Percentiles rank a stretch among this genome's conserved stretches.
Conservation (phyloP, 1,140 invertebrate species). For the Cydia amplana region DNA sequence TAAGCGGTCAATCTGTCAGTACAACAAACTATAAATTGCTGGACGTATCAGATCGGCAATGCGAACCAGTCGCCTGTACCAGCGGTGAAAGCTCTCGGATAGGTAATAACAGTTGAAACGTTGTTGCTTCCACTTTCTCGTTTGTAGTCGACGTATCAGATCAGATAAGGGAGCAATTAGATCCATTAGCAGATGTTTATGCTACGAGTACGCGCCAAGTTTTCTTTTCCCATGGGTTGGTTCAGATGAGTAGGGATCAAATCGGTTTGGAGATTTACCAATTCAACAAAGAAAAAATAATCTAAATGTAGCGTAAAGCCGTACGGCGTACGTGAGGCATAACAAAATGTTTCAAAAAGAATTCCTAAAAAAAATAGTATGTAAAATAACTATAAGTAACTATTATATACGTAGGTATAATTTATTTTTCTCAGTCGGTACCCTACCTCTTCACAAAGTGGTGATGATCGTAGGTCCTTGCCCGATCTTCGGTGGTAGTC, state of each 20-base stretch:
- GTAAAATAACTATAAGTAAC: no score
- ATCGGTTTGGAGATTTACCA: no score
- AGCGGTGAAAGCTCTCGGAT: slow-evolving; percentile 8
- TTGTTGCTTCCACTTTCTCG: slow-evolving; percentile 35
- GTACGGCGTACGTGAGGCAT: no score
- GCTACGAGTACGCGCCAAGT: background rate
- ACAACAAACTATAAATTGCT: slow-evolving; percentile 26
- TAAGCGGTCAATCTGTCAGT: slow-evolving; percentile 28
- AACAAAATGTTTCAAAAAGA: no score
- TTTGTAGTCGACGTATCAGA: slow-evolving; percentile 18
- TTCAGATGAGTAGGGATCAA: background rate
- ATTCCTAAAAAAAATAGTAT: no score
- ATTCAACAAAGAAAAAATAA: no score
- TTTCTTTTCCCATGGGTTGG: slow-evolving; percentile 21
- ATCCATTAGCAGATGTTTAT: slow-evolving; percentile 34
- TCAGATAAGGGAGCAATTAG: slow-evolving; percentile 39
- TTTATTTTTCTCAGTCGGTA: no score
- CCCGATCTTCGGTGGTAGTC: no score
- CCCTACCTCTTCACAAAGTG: no score
- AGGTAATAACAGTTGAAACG: slow-evolving; percentile 32
- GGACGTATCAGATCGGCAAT: slow-evolving; percentile 10
- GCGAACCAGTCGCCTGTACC: slow-evolving; percentile 14
- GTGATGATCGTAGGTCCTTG: no score
- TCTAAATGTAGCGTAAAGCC: no score
- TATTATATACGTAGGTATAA: no score